Base-by-base conservation (phyloP, 2,113 vertebrate species). In the Apteryx mantelli region DNA sequence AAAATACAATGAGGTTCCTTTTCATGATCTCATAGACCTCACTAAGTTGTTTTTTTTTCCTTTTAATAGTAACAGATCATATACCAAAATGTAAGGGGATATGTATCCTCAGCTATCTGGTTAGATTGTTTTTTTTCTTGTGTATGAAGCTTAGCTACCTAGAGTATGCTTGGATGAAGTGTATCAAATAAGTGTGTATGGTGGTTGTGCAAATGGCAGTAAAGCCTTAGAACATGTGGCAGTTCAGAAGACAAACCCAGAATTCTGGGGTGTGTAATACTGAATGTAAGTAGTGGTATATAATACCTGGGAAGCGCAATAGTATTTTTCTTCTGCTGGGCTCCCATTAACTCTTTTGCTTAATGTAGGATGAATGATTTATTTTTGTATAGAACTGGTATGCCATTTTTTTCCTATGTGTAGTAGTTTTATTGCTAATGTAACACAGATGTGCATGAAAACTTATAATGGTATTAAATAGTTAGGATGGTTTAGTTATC, bases 391-490 rank as follows among this genome's bases (percentile, higher is more conserved):
- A 50, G 48, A 69, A 81, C 91, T 50, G 22, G 36, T 20, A 46
- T 85, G 56, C 19, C 58, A 12, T 26, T 81, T 79, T 40, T 88
- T 93, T 61, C 30, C 17, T 18, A 40, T 80, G 46, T 88, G 21
- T 84, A 53, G 20, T 85, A 78, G n/a, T 89, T 87, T 95, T 91
- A 53, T 58, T 64, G 42, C 60, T 40, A 89, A 79, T 68, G 30
- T 64, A 69, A 70, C 48, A 69, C 56, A 58, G 53, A 46, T 60
- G 30, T 88, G 8, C 46, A 78, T 40, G 73, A 77, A 56, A 90
- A 80, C 52, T 79, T 94, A 87, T 58, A 76, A 83, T 84, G 30
- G 12, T 69, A 30, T 94, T 89, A 90, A 93, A 86, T 30, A 48
- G 36, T 63, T 64, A 30, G 28, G 46, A 68, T 88, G 79, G 74